These are phyloP conservation scores for Diarsia mendica DNA, from an alignment of 2,888 invertebrate genomes.

Conservation along the genomic window DNA sequence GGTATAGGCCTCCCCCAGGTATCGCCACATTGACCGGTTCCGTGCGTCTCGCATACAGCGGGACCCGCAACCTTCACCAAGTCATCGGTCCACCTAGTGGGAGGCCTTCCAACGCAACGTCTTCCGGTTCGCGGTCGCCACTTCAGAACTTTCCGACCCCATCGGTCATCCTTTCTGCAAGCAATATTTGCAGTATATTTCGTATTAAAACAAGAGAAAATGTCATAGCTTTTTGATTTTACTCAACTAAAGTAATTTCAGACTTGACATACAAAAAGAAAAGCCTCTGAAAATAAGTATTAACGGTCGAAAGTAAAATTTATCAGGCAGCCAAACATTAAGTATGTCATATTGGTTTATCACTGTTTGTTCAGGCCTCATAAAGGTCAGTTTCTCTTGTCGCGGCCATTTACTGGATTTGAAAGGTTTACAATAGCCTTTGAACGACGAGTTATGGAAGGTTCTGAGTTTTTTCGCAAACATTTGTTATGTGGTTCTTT, in stretches of 20 bases:
- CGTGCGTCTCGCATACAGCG: no score
- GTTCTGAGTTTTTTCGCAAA: slow-evolving; percentile 39
- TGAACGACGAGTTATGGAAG: slow-evolving; percentile 40
- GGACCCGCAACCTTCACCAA: no score
- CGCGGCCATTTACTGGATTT: slow-evolving; percentile 68
- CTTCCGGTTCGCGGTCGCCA: no score
- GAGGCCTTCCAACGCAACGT: no score
- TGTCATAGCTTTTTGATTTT: slow-evolving; percentile 40
- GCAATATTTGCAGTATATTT: no score
- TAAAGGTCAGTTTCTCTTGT: slow-evolving; percentile 69
- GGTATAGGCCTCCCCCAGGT: no score
- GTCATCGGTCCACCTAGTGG: no score
- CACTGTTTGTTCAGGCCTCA: slow-evolving; percentile 80
- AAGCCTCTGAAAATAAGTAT: slow-evolving; percentile 59
- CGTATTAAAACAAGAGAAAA: not conserved
- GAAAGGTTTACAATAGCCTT: slow-evolving; percentile 67
- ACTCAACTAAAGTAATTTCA: slow-evolving; percentile 32
- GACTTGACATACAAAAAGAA: slow-evolving; percentile 45
- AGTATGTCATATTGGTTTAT: slow-evolving; percentile 77
- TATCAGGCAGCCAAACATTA: slow-evolving; percentile 66
- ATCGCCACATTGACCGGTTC: no score
- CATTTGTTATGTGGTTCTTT: slow-evolving; percentile 31
- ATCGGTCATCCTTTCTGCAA: no score
- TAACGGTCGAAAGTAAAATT: slow-evolving; percentile 62
- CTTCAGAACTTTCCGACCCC: no score